A percentile compares a stretch with the other conserved stretches of the same genome.
These are phyloP conservation scores for Euphonia xanthogaster DNA, from an alignment of 2,797 vertebrate species.

Conservation along the genomic window DNA sequence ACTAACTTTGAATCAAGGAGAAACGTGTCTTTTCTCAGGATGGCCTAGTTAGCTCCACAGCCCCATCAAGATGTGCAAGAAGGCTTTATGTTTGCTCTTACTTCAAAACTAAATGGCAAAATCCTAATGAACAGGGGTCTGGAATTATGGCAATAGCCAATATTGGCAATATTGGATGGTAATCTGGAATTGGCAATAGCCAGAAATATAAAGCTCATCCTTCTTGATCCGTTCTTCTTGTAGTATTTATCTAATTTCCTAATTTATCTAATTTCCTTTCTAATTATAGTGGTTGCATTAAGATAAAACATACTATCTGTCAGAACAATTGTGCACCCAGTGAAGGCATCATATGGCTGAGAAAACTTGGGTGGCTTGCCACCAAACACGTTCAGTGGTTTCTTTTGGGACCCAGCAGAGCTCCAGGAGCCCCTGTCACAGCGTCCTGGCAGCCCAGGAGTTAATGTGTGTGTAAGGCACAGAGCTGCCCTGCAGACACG, in stretches of 20 bases:
- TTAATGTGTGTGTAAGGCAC: not conserved
- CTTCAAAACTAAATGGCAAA: not conserved
- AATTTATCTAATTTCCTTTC: not conserved
- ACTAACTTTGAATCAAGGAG: not conserved
- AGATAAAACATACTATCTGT: not conserved
- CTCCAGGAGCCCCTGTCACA: not conserved
- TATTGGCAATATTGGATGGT: not conserved
- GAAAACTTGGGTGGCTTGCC: not conserved
- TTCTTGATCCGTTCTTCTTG: not conserved
- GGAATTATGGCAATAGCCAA: not conserved
- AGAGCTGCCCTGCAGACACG: not conserved
- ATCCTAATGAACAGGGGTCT: not conserved
- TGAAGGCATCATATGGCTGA: not conserved
- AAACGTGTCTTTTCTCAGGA: not conserved
- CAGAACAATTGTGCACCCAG: not conserved
- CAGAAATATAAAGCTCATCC: not conserved
- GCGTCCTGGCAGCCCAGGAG: not conserved
- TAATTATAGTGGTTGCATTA: too few relatives aligned
- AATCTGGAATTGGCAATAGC: not conserved
- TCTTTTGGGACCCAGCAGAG: not conserved
- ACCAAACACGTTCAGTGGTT: fast-evolving
- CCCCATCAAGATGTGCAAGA: not conserved
- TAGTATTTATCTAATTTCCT: not conserved
- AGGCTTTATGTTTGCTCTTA: not conserved
- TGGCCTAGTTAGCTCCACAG: not conserved